Evolutionary conservation across 2,113 vertebrate genomes (phyloP).

Genomic region (Zosterops lateralis): DNA sequence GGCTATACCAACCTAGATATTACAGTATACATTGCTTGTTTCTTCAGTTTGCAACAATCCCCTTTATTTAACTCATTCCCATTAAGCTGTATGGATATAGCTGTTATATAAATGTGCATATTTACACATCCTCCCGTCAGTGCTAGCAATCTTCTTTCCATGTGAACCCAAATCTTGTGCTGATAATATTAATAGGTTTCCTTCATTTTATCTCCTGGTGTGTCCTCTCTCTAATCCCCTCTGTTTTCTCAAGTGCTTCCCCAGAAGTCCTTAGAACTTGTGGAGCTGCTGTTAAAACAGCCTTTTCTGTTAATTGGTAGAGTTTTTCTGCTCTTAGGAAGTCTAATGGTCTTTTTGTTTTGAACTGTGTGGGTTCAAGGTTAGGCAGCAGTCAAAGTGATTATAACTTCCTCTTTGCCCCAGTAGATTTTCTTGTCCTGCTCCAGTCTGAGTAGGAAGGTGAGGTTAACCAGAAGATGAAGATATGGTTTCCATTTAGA

Average conservation of each 20-base stretch:
- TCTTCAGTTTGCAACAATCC: neutral
- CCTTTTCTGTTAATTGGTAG: neutral
- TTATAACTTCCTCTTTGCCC: neutral
- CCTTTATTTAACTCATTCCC: neutral
- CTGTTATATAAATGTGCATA: neutral
- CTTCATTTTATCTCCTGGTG: neutral
- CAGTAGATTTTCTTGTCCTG: neutral
- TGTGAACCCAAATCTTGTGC: neutral
- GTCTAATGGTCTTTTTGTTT: neutral
- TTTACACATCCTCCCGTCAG: neutral
- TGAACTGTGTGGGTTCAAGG: rapidly evolving
- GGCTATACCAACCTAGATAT: neutral
- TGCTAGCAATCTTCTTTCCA: neutral
- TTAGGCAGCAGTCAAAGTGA: neutral
- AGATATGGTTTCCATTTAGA: neutral
- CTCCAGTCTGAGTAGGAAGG: neutral
- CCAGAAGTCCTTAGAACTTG: neutral
- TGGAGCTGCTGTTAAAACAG: neutral
- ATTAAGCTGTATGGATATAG: neutral
- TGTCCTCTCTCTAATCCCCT: neutral
- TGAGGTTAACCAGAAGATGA: neutral
- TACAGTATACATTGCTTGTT: neutral
- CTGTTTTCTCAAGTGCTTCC: neutral
- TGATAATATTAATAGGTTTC: neutral
- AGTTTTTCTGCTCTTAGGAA: neutral